These are phyloP conservation scores for Trochalopteron elliotii DNA, from an alignment of 2,113 vertebrate species.

Conservation along the genomic window DNA sequence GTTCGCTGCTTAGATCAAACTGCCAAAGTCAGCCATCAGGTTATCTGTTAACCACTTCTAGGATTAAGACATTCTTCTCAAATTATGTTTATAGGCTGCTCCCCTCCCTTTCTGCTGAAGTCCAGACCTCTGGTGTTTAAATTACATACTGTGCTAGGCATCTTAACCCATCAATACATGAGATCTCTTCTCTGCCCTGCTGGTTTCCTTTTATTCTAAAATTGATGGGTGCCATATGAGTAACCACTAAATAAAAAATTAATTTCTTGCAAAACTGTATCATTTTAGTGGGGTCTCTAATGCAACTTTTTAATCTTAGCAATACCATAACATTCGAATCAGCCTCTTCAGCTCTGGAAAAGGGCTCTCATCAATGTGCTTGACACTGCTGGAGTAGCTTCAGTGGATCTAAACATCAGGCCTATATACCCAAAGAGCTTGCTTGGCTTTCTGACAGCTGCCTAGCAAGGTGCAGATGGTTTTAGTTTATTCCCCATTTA, in stretches of 20 bases:
- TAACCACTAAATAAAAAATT: background rate
- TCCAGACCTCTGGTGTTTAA: background rate
- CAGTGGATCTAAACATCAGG: slow-evolving; percentile 31
- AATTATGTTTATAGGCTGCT: background rate
- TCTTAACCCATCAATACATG: background rate
- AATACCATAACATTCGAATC: background rate
- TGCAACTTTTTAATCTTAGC: background rate
- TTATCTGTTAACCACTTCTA: background rate
- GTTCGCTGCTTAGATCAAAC: background rate
- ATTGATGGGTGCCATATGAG: slow-evolving; percentile 28
- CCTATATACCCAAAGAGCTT: background rate
- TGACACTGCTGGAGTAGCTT: slow-evolving; percentile 39
- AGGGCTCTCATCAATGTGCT: background rate
- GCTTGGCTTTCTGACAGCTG: slow-evolving; percentile 55
- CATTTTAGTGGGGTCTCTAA: background rate
- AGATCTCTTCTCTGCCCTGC: background rate
- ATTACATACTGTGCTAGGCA: background rate
- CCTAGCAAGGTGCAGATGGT: slow-evolving; percentile 48
- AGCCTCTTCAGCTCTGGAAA: rapidly evolving
- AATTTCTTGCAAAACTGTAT: background rate
- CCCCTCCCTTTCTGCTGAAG: background rate
- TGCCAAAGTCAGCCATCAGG: background rate
- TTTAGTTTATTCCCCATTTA: slow-evolving; percentile 63
- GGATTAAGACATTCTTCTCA: slow-evolving; percentile 13
- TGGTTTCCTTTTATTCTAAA: slow-evolving; percentile 8